Evolutionary conservation across 2,888 invertebrate genomes (phyloP), one percentile per base, ranked within the genome.

Genomic region (Cheilosia soror): DNA sequence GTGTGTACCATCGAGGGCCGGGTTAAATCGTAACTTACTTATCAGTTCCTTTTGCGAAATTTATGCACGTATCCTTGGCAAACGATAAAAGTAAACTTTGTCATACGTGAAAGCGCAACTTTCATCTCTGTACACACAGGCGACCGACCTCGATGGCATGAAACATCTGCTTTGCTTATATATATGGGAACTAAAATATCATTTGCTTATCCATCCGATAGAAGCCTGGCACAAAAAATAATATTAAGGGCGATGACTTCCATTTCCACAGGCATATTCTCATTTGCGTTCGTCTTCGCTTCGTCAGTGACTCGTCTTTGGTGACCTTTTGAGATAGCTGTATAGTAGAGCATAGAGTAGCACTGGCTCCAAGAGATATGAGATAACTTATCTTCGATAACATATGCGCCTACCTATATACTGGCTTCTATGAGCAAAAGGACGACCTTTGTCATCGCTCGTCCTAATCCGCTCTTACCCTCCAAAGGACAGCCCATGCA

Each of bases 11-110:
- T 69, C 51, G 69, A 31, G 33, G 15, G 49, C 55, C 27, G 84
- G 76, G 84, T 80, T 85, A 80, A 80, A 85, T 80, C 84, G 84
- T 85, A 85, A 85, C 84, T 85, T 85, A 85, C 84, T 85, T 85
- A 85, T 85, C 84, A 85, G 84, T 85, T 85, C 80, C 84, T 85
- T 80, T 85, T 85, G 84, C 80, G 71, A 85, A 85, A 85, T 85
- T 85, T 85, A 85, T 85, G 84, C 84, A 85, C 84, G 84, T 85
- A 80, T 85, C 80, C 84, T 76, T 84, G 71, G 84, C 84, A 84
- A 84, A 84, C 84, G 84, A 84, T 84, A 84, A 84, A 84, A 84
- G 84, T 85, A 85, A 85, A 85, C 84, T 85, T 85, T 85, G 84
- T 85, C 84, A 84, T 84, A 84, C 84, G 84, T 85, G 80, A 85